phyloP scores from a whole-genome alignment of 1,140 invertebrate species.

The Copidosoma floridanum region DNA sequence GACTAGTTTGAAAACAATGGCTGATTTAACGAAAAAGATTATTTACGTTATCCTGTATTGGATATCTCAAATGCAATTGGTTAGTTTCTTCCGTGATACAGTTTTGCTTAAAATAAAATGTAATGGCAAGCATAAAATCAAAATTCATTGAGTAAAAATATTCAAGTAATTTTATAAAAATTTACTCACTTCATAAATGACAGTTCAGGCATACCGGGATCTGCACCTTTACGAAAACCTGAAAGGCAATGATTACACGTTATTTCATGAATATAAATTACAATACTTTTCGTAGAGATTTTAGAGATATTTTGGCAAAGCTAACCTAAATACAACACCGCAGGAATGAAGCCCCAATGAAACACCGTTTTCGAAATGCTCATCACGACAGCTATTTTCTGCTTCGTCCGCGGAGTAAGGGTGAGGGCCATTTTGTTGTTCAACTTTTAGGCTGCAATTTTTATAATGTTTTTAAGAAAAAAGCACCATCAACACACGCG shows the following conservation, averaged over 20 bases:
- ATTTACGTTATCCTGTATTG: too few relatives aligned
- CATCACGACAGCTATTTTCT: slow-evolving; percentile 62
- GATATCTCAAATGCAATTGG: too few relatives aligned
- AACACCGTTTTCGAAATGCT: slow-evolving; percentile 62
- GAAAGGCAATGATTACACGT: too few relatives aligned
- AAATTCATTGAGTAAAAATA: slow-evolving; percentile 1
- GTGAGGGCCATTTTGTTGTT: slow-evolving; percentile 49
- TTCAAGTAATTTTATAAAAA: slow-evolving; percentile 1
- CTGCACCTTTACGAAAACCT: slow-evolving; percentile 65
- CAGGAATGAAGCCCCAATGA: slow-evolving; percentile 70
- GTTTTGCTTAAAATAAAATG: slow-evolving; percentile 3
- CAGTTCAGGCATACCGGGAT: slow-evolving; percentile 63
- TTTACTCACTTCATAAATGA: slow-evolving; percentile 57
- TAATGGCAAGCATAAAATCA: neutral
- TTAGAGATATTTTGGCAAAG: neutral
- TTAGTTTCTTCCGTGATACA: too few relatives aligned
- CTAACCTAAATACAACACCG: slow-evolving; percentile 68
- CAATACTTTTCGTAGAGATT: too few relatives aligned
- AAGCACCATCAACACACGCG: neutral
- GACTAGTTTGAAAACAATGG: too few relatives aligned
- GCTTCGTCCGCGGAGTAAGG: slow-evolving; percentile 57
- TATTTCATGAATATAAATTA: too few relatives aligned
- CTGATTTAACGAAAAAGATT: too few relatives aligned
- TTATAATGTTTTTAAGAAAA: too few relatives aligned
- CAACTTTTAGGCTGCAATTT: slow-evolving; percentile 21